Percentiles rank a stretch among this genome's conserved stretches.
Evolutionary conservation across 1,140 invertebrate species (phyloP).

Genomic region (Drosophila sturtevanti): DNA sequence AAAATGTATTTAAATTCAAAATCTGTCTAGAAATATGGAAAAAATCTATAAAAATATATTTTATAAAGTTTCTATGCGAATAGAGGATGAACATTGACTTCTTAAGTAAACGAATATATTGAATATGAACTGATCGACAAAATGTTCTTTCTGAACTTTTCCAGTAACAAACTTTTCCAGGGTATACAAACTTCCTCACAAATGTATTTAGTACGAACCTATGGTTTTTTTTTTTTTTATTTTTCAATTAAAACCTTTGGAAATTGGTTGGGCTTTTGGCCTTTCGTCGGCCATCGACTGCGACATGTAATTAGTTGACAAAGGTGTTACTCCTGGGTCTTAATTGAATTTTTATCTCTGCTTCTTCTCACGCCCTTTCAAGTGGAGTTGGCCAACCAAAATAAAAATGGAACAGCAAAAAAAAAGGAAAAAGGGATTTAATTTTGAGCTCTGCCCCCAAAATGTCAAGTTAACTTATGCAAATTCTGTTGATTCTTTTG

Average conservation of each 20-base stretch:
- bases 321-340: constrained; percentile 56
- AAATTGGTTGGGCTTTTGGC: constrained; percentile 37
- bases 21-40: too few relatives aligned
- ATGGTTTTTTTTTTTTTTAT: neutral
- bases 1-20: too few relatives aligned
- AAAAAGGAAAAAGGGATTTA: neutral
- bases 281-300: constrained; percentile 56
- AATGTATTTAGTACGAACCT: neutral
- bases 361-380: constrained; percentile 23
- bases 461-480: constrained; percentile 4
- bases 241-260: constrained; percentile 6
- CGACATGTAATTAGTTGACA: constrained; percentile 74
- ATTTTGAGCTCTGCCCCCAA: constrained; percentile 6
- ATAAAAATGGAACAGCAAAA: neutral
- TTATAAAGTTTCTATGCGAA: too few relatives aligned
- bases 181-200: neutral
- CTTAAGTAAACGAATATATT: too few relatives aligned
- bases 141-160: too few relatives aligned
- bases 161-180: too few relatives aligned
- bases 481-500: constrained; percentile 7
- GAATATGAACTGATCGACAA: too few relatives aligned
- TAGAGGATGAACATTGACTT: too few relatives aligned
- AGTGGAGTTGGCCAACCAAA: neutral
- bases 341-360: constrained; percentile 76
- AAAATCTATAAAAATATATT: too few relatives aligned